These are phyloP conservation scores for Deroplatys truncata DNA, from an alignment of 2,888 invertebrate genomes.

Conservation along the genomic window DNA sequence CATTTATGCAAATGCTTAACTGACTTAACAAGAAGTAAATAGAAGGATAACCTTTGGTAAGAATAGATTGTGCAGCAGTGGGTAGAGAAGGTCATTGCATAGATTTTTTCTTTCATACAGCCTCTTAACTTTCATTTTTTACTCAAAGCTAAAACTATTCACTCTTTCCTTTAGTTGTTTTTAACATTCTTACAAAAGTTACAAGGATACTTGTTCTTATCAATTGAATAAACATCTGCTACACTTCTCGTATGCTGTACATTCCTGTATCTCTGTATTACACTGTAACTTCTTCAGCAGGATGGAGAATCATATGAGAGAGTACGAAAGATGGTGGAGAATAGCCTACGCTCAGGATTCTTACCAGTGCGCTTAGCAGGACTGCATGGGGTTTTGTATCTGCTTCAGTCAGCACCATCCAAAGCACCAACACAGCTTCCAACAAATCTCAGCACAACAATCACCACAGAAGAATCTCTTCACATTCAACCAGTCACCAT, in stretches of 20 bases:
- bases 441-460: slow-evolving; percentile 34
- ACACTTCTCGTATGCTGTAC: background rate
- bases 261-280: background rate
- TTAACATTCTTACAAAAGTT: too few species aligned
- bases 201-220: too few species aligned
- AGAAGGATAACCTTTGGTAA: too few species aligned
- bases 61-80: too few species aligned
- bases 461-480: slow-evolving; percentile 46
- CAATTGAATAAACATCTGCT: too few species aligned
- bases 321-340: slow-evolving; percentile 56
- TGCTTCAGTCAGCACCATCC: slow-evolving; percentile 54
- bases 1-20: too few species aligned
- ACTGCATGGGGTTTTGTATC: slow-evolving; percentile 62
- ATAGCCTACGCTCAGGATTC: slow-evolving; percentile 58
- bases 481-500: slow-evolving; percentile 49
- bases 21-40: too few species aligned
- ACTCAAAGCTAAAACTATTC: too few species aligned
- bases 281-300: slow-evolving; percentile 37
- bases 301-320: slow-evolving; percentile 56
- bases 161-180: too few species aligned
- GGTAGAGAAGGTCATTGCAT: too few species aligned
- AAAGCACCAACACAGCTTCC: background rate
- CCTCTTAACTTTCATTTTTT: too few species aligned
- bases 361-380: slow-evolving; percentile 58
- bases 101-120: too few species aligned